phyloP scores from a whole-genome alignment of 92 coral and sea anemone species.

The Ricordea florida region DNA sequence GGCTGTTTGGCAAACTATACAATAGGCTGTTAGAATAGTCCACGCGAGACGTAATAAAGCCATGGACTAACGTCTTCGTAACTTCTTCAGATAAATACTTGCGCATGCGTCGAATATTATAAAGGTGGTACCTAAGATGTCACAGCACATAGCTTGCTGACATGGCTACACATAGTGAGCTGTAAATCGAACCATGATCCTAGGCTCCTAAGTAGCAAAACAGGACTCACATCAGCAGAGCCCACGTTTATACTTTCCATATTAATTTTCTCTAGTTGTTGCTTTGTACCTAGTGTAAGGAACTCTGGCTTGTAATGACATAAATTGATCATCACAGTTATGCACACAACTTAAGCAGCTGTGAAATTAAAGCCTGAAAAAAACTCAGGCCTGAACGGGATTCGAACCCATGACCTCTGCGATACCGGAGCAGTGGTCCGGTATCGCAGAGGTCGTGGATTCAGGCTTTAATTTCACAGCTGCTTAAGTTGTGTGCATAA shows the following conservation, averaged over 20 bases:
- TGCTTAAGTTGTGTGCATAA: no score
- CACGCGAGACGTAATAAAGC: conserved; percentile 12
- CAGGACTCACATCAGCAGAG: conserved; percentile 12
- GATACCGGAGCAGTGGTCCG: no score
- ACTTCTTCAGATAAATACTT: conserved; percentile 29
- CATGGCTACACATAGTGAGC: conserved; percentile 38
- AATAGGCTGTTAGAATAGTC: conserved; percentile 41
- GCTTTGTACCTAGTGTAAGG: not conserved
- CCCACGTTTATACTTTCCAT: conserved; percentile 14
- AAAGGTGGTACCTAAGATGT: conserved; percentile 42
- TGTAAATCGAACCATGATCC: conserved; percentile 39
- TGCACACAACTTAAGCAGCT: no score
- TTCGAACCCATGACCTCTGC: no score
- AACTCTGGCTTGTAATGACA: no score
- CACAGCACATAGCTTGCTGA: conserved; percentile 19
- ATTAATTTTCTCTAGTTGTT: conserved; percentile 32
- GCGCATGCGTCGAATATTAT: conserved; percentile 29
- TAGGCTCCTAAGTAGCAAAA: conserved; percentile 18
- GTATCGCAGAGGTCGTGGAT: no score
- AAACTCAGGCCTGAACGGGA: no score
- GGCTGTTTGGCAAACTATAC: conserved; percentile 29
- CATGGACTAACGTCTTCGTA: conserved; percentile 13
- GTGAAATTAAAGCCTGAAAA: no score
- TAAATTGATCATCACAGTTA: no score
- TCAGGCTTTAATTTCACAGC: no score